These are phyloP conservation scores for Eclectus roratus DNA, from an alignment of 2,113 vertebrate genomes.

Conservation along the genomic window DNA sequence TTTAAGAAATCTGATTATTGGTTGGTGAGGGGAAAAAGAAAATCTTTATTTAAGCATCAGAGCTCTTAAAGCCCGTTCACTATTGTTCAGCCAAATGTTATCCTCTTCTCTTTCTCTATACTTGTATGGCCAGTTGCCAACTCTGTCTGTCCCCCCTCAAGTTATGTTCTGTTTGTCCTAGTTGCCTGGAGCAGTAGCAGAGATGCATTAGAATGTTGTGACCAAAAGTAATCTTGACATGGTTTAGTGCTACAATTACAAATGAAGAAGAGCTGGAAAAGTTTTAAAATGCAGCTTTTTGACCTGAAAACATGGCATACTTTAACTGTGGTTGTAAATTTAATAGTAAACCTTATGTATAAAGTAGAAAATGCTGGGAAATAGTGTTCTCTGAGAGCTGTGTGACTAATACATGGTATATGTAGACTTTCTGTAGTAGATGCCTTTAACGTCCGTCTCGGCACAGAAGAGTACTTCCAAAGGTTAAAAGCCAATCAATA, in stretches of 20 bases:
- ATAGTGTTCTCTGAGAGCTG: neutral
- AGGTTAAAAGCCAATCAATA: neutral
- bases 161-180: neutral
- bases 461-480: neutral
- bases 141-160: neutral
- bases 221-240: neutral
- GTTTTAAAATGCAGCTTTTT: neutral
- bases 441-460: neutral
- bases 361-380: neutral
- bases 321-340: neutral
- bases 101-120: conserved; percentile 53
- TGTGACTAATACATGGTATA: neutral
- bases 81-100: conserved; percentile 71
- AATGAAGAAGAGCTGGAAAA: neutral
- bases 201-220: neutral
- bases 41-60: conserved; percentile 45
- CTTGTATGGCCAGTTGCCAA: conserved; percentile 51
- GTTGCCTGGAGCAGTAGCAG: neutral
- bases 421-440: neutral
- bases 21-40: neutral
- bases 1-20: neutral
- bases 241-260: neutral
- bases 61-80: conserved; percentile 66
- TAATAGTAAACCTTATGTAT: neutral
- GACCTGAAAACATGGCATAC: neutral